Base-by-base conservation (phyloP, 1,140 invertebrate species). In the Chrysoperla carnea region DNA sequence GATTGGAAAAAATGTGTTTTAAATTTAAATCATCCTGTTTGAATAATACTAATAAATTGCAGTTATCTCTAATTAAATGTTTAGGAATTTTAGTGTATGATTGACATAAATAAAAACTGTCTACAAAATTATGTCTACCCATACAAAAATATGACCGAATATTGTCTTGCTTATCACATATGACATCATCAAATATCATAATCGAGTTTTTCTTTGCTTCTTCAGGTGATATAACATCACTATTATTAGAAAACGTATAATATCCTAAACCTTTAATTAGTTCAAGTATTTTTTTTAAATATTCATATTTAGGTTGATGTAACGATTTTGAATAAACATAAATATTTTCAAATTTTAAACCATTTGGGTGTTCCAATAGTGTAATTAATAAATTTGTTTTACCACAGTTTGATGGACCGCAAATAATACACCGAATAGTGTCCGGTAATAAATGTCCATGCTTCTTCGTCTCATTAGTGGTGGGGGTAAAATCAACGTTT, bases 11-110 rank as follows among this genome's bases (percentile, higher is more conserved):
- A 39, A 60, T 52, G 50, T 62, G 60, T 44, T 52, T 53, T 29
- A 60, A 48, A 53, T 60, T 61, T 12, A 49, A 46, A 37, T 56
- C 52, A 54, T 60, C 57, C 50, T 59, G 57, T 48, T 52, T 53
- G 50, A 61, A 63, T 23, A 60, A 17, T 11, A 57, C 46, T 11
- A 60, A 28, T 28, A 60, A 47, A 52, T 60, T 60, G 6, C 49
- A 43, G 53, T 59, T 62, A 44, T 62, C 58, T 27, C 56, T 40
- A 17, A 60, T 43, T 33, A 61, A 46, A 46, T 60, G 57, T 51
- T 62, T 62, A 28, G 54, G 54, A 36, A 60, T 54, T 42, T 48
- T 48, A 13, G 57, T 48, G 49, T 63, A 60, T 3, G 55, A 56
- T 46, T 61, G 58, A 44, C 50, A 47, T 27, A 58, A 44, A 49